Percentiles rank a stretch among this genome's conserved stretches.
phyloP scores from a whole-genome alignment of 2,797 vertebrate genomes.

The Sciurus vulgaris region DNA sequence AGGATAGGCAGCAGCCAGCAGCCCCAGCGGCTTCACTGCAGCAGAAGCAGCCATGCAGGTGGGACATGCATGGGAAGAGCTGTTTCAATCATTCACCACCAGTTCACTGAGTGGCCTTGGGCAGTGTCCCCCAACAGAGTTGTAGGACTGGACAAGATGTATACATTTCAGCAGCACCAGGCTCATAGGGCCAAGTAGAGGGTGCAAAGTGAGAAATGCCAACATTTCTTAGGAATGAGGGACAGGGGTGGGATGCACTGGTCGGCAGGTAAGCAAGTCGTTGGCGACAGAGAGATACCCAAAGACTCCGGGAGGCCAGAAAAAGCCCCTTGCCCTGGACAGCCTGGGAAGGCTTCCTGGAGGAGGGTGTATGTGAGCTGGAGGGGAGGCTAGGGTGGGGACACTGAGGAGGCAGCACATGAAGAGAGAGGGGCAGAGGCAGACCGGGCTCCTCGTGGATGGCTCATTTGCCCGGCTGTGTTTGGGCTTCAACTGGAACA shows the following conservation, averaged over 20 bases:
- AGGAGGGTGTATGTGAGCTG: neutral
- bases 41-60: neutral
- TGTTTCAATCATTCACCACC: neutral
- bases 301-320: neutral
- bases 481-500: conserved; percentile 1
- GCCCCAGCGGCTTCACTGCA: neutral
- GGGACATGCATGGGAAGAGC: neutral
- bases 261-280: neutral
- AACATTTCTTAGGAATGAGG: neutral
- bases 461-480: neutral
- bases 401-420: neutral
- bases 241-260: neutral
- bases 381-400: neutral
- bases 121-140: neutral
- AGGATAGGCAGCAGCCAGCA: too few relatives aligned
- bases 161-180: neutral
- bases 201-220: neutral
- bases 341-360: neutral
- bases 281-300: neutral
- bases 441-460: neutral
- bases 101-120: neutral
- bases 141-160: neutral
- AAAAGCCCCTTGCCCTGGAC: neutral
- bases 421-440: neutral
- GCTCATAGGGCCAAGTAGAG: neutral